Percentiles rank a stretch among this genome's conserved stretches.
These are phyloP conservation scores for Sarcoramphus papa DNA, from an alignment of 2,797 vertebrate species.

Conservation along the genomic window DNA sequence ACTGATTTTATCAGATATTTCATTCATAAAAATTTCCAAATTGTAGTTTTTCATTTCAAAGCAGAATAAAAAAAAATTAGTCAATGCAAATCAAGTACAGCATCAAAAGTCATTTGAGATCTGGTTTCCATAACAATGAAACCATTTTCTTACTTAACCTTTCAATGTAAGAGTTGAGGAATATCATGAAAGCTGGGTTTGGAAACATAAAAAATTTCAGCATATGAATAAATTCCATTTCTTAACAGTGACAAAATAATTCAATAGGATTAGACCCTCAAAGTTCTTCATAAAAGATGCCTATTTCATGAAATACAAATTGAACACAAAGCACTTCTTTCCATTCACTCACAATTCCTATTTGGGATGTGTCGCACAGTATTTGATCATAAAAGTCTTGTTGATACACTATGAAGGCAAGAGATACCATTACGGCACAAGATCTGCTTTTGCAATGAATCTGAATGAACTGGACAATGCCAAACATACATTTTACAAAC, in stretches of 20 bases:
- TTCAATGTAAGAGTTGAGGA: background rate
- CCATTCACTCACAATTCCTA: background rate
- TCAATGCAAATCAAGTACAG: background rate
- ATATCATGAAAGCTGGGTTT: background rate
- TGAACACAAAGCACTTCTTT: background rate
- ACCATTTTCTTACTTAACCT: background rate
- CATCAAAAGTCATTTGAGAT: background rate
- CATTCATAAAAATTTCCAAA: background rate
- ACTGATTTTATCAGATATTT: background rate
- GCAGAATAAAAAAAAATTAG: background rate
- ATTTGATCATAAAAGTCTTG: background rate
- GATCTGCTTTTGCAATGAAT: background rate
- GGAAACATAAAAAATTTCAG: background rate
- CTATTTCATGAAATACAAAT: background rate
- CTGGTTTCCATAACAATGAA: background rate
- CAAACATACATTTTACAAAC: background rate
- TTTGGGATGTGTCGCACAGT: background rate
- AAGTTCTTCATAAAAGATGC: background rate
- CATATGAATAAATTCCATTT: background rate
- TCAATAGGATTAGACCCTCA: background rate
- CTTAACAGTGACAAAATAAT: background rate
- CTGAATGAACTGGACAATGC: background rate
- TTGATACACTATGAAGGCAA: background rate
- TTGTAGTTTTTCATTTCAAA: background rate
- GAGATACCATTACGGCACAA: background rate